A percentile compares a stretch with the other conserved stretches of the same genome.
Evolutionary conservation across 2,888 invertebrate genomes (phyloP).

Genomic region (Steinernema hermaphroditum): DNA sequence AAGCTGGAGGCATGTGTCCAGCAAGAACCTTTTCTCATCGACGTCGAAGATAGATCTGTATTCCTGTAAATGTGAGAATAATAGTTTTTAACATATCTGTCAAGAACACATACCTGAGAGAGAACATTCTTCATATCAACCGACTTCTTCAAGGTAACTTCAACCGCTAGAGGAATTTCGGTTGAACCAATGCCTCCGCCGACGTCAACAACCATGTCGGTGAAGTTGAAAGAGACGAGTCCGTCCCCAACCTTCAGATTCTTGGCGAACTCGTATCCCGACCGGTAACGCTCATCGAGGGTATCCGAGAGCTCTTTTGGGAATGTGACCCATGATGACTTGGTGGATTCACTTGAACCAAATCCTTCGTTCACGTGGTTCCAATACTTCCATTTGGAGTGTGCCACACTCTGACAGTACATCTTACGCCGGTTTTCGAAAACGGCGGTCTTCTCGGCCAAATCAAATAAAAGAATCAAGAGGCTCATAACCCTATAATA

Average conservation of each 20-base stretch:
- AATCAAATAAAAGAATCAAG: not conserved
- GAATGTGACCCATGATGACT: not conserved
- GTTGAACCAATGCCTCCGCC: too few relatives aligned
- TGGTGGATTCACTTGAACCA: not conserved
- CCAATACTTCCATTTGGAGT: constrained; percentile 6
- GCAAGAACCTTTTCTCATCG: constrained; percentile 33
- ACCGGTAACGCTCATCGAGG: not conserved
- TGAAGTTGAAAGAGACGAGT: not conserved
- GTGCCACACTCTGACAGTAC: constrained; percentile 7
- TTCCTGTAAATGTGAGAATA: not conserved
- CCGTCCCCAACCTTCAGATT: not conserved
- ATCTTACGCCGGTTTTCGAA: constrained; percentile 15
- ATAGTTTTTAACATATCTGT: too few relatives aligned
- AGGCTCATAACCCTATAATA: not conserved
- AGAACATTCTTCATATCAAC: not conserved
- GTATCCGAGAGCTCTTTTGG: not conserved
- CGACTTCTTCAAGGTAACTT: constrained; percentile 9
- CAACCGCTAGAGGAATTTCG: not conserved
- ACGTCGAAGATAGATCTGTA: constrained; percentile 25
- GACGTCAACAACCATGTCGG: not conserved
- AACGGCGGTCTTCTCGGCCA: constrained; percentile 8
- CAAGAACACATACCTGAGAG: not conserved
- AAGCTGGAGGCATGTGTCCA: constrained; percentile 32
- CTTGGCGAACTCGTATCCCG: not conserved
- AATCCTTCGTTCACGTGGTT: constrained; percentile 2